Conservation (phyloP, 2,888 invertebrate genomes). For the Galerucella pusilla region DNA sequence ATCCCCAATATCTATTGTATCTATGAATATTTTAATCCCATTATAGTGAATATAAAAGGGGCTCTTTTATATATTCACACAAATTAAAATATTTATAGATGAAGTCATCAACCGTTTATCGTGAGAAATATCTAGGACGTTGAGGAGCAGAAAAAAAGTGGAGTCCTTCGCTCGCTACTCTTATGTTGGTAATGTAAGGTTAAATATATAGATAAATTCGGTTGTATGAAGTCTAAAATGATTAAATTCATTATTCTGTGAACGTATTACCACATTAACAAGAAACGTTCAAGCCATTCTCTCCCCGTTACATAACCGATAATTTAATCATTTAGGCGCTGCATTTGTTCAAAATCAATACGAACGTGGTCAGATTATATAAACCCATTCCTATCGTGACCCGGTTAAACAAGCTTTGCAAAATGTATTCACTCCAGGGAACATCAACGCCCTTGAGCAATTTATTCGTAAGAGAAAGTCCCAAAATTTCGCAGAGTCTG, state of each 20-base stretch:
- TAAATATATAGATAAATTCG: neutral
- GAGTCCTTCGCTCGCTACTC: neutral
- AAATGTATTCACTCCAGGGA: constrained; percentile 23
- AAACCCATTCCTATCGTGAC: constrained; percentile 9
- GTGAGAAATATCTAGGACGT: no score
- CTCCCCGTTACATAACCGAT: neutral
- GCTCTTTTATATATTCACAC: no score
- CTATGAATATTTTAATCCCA: no score
- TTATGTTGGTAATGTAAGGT: neutral
- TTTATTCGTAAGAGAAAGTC: constrained; percentile 36
- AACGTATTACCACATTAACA: neutral
- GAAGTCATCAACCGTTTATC: no score
- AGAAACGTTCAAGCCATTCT: neutral
- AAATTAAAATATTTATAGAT: no score
- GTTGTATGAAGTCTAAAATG: neutral
- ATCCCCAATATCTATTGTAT: no score
- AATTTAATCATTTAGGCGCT: constrained; percentile 22
- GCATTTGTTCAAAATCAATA: constrained; percentile 20
- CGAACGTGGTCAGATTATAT: constrained; percentile 12
- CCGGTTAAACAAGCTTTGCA: constrained; percentile 1
- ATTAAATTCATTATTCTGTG: neutral
- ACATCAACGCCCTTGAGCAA: constrained; percentile 37
- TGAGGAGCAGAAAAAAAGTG: no score
- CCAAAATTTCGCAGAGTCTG: constrained; percentile 33
- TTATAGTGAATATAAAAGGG: no score